Evolutionary conservation across 1,140 invertebrate species (phyloP).

Genomic region (Drosophila bocki): DNA sequence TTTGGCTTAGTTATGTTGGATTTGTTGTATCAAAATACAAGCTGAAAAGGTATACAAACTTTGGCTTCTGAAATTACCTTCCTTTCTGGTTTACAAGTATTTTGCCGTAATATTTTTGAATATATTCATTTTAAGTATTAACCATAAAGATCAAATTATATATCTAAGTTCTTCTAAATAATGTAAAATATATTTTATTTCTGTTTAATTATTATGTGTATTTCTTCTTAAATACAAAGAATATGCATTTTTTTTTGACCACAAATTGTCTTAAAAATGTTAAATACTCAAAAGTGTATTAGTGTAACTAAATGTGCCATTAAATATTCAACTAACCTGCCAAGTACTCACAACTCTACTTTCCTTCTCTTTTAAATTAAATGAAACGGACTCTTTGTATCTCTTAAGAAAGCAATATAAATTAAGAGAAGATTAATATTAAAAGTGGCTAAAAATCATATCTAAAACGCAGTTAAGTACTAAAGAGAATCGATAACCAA

Average conservation of each 20-base stretch:
- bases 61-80: not conserved
- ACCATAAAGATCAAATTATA: too few species aligned
- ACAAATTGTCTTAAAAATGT: not conserved
- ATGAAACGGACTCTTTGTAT: not conserved
- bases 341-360: not conserved
- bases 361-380: not conserved
- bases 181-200: not conserved
- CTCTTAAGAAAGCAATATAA: not conserved
- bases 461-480: constrained; percentile 1
- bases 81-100: not conserved
- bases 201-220: not conserved
- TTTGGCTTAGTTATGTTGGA: not conserved
- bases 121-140: too few species aligned
- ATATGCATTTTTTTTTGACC: not conserved
- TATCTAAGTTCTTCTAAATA: not conserved
- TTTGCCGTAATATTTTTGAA: too few species aligned
- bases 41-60: not conserved
- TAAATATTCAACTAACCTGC: not conserved
- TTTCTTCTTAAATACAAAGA: not conserved
- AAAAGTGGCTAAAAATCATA: not conserved
- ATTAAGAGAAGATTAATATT: not conserved
- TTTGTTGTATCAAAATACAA: not conserved
- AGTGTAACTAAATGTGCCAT: not conserved
- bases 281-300: not conserved
- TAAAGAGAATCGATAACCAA: constrained; percentile 13